Conservation (phyloP, 2,888 invertebrate species). For the Drosophila infuscata region DNA sequence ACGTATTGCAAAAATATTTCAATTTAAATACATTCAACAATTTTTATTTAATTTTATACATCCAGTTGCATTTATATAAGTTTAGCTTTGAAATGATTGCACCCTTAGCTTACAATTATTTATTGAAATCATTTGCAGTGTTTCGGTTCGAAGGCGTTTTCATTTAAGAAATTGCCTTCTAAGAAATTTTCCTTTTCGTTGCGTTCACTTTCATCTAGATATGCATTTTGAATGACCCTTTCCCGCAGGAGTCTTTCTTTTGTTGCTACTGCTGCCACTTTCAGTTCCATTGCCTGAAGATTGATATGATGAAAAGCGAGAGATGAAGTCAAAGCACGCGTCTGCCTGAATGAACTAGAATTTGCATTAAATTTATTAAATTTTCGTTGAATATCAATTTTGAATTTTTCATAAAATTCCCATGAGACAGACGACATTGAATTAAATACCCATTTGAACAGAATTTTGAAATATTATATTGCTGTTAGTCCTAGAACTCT, state of each 20-base stretch:
- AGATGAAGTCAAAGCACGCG: neutral
- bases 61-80: neutral
- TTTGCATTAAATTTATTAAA: neutral
- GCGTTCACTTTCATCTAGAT: slow-evolving; percentile 20
- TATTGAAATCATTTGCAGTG: neutral
- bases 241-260: neutral
- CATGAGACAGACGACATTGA: neutral
- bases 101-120: neutral
- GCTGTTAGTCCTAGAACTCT: neutral
- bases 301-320: neutral
- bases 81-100: neutral
- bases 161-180: slow-evolving; percentile 49
- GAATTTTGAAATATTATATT: too few species aligned
- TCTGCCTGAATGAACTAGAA: neutral
- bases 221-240: slow-evolving; percentile 47
- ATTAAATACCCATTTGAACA: neutral
- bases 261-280: neutral
- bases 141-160: slow-evolving; percentile 20
- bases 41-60: neutral
- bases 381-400: neutral
- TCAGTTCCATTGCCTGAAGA: neutral
- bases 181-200: slow-evolving; percentile 46
- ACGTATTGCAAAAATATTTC: neutral
- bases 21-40: neutral
- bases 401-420: neutral